Base-by-base conservation (phyloP, 1,140 invertebrate genomes). In the Aphaenogaster rudis region DNA sequence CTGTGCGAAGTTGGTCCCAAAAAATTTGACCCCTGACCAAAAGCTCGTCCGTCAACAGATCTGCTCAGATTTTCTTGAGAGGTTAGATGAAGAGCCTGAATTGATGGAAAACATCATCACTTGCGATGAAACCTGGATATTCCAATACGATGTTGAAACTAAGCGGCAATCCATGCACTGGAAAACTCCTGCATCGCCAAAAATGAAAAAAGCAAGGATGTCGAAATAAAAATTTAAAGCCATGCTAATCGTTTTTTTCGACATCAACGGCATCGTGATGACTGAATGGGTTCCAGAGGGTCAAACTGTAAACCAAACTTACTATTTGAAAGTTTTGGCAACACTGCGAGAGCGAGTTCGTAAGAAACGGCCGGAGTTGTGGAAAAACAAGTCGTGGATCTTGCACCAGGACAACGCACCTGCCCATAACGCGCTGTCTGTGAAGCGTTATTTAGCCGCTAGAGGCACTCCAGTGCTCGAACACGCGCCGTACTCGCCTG, bases 131-230 rank as follows among this genome's bases (percentile, higher is more conserved):
- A 81, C 88, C 69, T 90, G 89, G 91, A 74, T 91, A 17, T 90
- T 92, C 87, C 21, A 91, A 45, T 93, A 91, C 76, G 88, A 94
- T 61, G 87, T 90, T 17, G 85, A 93, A 90, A 93, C 79, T 2
- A 94, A 94, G 79, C 82, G 86, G 21, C 91, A 93, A 86, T 91
- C 57, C 57, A 59, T 21, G 72, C 82, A 92, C 7, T 92, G 86
- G 87, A 76, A 86, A 50, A 90, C 28, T 13, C 63, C 72, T 57
- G 66, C 2, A 15, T 91, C 88, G 15, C 89, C 57, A 59, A 59
- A 87, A 89, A 86, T 57, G 48, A 57, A 74, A 74, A 15, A 76
- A 61, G 36, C 21, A 21, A 21, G 21, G 21, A 21, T 21, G 21
- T 21, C 21, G 21, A 21, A 21, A 21, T 21, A 0, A 21, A 21